Percentiles rank a stretch among this genome's conserved stretches.
Conservation (phyloP, 2,113 vertebrate genomes). For the Varanus komodoensis region DNA sequence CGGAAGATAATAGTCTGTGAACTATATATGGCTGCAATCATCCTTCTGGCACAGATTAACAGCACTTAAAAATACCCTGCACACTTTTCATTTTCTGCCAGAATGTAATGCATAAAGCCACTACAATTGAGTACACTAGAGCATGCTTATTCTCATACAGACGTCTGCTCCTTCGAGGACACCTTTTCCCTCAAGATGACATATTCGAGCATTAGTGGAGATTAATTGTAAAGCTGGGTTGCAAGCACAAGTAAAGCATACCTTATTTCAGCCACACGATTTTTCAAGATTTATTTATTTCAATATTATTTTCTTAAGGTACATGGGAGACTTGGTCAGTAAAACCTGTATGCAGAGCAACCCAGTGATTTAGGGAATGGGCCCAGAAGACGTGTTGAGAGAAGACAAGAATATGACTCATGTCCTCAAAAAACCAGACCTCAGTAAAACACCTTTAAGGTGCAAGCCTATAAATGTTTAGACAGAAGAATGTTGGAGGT, state of each 20-base stretch:
- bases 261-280: neutral
- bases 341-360: neutral
- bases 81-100: neutral
- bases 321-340: neutral
- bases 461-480: neutral
- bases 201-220: neutral
- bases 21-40: neutral
- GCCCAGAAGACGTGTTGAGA: neutral
- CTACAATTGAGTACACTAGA: neutral
- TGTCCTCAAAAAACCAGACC: neutral
- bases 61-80: neutral
- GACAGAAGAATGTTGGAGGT: no score
- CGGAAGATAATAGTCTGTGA: neutral
- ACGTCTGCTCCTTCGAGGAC: neutral
- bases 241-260: neutral
- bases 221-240: neutral
- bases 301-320: neutral
- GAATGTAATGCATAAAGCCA: neutral
- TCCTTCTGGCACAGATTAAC: neutral
- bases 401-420: neutral
- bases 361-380: neutral
- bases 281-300: neutral
- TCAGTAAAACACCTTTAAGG: neutral
- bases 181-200: neutral
- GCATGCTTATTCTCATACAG: no score